Base-by-base conservation (phyloP, 2,113 vertebrate genomes). In the Phocoena sinus region DNA sequence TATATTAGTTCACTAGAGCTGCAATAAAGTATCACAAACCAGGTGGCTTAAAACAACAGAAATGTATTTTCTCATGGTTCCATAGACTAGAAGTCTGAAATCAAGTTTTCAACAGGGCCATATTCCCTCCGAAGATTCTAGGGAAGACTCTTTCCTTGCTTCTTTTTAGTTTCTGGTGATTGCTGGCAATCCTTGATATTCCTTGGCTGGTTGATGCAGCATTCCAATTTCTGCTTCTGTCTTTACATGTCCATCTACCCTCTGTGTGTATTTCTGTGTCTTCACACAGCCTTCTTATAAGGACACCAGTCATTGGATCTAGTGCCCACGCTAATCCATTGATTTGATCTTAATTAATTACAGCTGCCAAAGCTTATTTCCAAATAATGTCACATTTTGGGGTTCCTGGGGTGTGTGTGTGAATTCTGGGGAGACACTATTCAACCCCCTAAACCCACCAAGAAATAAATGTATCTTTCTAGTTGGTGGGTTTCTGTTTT, bases 401-500 rank as follows among this genome's bases (percentile, higher is more conserved):
- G 12, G n/a, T 89, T 63, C 44, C 44, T 13, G 5, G 12, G 6
- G 15, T 53, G 53, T 53, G 73, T 20, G 65, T 3, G 70, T 28
- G 25, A 50, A 86, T 62, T 93, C 88, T 33, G 23, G 31, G 41
- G 15, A 88, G 41, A 84, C 11, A 44, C 1, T 71, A 58, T 84
- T 88, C 47, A 89, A 68, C 47, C 2, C 26, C 15, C 53, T 76
- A 41, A 17, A 65, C 5, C 17, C 15, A 89, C 6, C 6, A 77
- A 97, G 47, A 94, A 82, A 68, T 70, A 81, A 41, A 80, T 65
- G 56, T 20, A 70, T 91, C 9, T 79, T 95, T 89, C 26, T 77
- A n/a, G 21, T 38, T 31, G 76, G 11, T 73, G 21, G 47, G 21
- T 62, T 93, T 96, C 47, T 92, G 36, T 92, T 97, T 95, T 95